Base-by-base conservation (phyloP, 1,140 invertebrate species). In the Protaetia brevitarsis region DNA sequence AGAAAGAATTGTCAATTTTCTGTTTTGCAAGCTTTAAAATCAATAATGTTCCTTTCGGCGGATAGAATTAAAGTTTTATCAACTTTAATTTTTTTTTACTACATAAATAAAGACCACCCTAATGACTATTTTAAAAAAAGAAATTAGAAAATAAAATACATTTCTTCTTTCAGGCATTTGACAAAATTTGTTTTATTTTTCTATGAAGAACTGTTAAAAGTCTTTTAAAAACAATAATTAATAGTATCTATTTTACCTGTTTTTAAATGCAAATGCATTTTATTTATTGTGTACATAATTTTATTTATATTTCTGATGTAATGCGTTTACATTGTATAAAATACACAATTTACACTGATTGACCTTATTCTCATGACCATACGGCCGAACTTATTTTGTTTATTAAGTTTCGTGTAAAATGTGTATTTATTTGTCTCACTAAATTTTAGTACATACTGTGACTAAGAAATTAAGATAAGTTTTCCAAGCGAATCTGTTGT, bases 271-370 rank as follows among this genome's bases (percentile, higher is more conserved):
- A 51, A 51, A 51, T 51, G 41, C 41, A 51, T 51, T 51, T 51
- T 51, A 51, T 51, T 51, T 51, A 51, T 51, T 51, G 26, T 51
- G 41, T 51, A 51, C 41, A 51, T 51, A 51, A 23, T 51, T 51
- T 51, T 51, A 51, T 51, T 51, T 51, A 51, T 51, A 51, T 51
- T 23, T 51, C 21, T 19, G 3, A 51, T 51, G 16, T 51, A 51
- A 51, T 10, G 19, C 21, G 26, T 51, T 51, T 51, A 23, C 11
- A 23, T 51, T 51, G 41, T 51, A 51, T 51, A 51, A 51, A 51
- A 51, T 51, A 51, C 41, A 51, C 41, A 51, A 19, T 51, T 51
- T 51, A 51, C 41, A 51, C n/a, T n/a, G n/a, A n/a, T n/a, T n/a
- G n/a, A n/a, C 41, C 41, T 51, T 51, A 19, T 51, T 51, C 41